Conservation (phyloP, 1,140 invertebrate genomes). For the Drosophila ambigua region DNA sequence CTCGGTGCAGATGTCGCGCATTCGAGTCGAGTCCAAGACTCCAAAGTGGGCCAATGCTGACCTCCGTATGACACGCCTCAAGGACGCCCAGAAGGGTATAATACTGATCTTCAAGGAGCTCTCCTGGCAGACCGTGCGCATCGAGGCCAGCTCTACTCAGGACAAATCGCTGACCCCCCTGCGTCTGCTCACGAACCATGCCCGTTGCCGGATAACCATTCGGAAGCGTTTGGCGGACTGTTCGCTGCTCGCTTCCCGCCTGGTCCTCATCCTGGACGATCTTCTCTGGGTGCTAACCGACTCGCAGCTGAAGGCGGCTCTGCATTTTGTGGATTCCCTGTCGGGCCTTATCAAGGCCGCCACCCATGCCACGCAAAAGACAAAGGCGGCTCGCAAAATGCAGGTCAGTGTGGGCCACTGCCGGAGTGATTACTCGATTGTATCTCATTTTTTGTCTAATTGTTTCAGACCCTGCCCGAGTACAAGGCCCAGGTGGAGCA, state of each 20-base stretch:
- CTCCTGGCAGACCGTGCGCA: conserved; percentile 97
- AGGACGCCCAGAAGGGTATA: conserved; percentile 94
- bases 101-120: conserved; percentile 98
- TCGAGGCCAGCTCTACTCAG: conserved; percentile 95
- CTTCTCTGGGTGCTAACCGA: conserved; percentile 99
- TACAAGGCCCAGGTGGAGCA: conserved; percentile 91
- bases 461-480: conserved; percentile 89
- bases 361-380: conserved; percentile 91
- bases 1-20: conserved; percentile 95
- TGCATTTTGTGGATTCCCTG: conserved; percentile 96
- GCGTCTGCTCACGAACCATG: conserved; percentile 96
- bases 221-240: conserved; percentile 96
- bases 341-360: conserved; percentile 93
- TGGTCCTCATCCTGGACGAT: conserved; percentile 97
- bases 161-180: conserved; percentile 94
- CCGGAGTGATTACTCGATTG: neutral
- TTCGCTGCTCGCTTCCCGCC: conserved; percentile 94
- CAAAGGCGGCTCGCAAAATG: conserved; percentile 95
- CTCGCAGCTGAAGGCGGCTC: conserved; percentile 96
- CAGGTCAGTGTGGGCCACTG: conserved; percentile 86
- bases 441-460: neutral
- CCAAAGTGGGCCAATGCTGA: conserved; percentile 94
- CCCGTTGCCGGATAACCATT: conserved; percentile 97
- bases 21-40: conserved; percentile 96
- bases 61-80: conserved; percentile 94